phyloP scores from a whole-genome alignment of 2,113 vertebrate species.

The Merops nubicus region DNA sequence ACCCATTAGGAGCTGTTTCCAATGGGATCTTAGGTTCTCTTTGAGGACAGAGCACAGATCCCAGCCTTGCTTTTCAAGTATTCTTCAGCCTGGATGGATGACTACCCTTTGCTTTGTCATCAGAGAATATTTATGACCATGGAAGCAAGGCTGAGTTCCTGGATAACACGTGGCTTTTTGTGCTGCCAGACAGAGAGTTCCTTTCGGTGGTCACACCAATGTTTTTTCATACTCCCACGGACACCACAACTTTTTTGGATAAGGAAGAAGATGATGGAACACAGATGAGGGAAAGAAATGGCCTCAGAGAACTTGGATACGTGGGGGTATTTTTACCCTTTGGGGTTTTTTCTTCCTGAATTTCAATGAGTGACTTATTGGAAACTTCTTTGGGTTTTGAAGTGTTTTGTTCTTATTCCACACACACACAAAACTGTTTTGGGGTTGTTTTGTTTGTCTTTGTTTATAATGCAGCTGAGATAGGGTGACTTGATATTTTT shows the following conservation, averaged over 20 bases:
- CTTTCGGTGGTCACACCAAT: constrained; percentile 63
- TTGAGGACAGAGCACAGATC: background rate
- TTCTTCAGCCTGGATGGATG: constrained; percentile 19
- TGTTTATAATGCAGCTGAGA: constrained; percentile 63
- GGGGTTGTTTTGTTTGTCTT: constrained; percentile 64
- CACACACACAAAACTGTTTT: constrained; percentile 40
- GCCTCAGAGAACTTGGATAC: constrained; percentile 56
- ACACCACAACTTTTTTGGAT: constrained; percentile 68
- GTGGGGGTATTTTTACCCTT: constrained; percentile 65
- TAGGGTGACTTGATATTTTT: constrained; percentile 69
- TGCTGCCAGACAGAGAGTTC: constrained; percentile 67
- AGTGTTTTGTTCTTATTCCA: constrained; percentile 51
- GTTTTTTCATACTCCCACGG: constrained; percentile 69
- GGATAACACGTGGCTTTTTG: constrained; percentile 62
- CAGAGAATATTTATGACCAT: constrained; percentile 41
- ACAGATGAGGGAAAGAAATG: constrained; percentile 61
- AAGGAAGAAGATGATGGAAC: constrained; percentile 64
- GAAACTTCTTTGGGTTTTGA: constrained; percentile 64
- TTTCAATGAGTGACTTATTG: constrained; percentile 72
- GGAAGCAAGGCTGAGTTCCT: constrained; percentile 44
- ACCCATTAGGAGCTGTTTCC: background rate
- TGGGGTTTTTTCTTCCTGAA: constrained; percentile 73
- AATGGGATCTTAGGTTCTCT: background rate
- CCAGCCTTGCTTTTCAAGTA: background rate
- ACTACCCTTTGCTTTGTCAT: constrained; percentile 42